Evolutionary conservation across 2,797 vertebrate genomes (phyloP).

Genomic region (Gymnocypris eckloni): DNA sequence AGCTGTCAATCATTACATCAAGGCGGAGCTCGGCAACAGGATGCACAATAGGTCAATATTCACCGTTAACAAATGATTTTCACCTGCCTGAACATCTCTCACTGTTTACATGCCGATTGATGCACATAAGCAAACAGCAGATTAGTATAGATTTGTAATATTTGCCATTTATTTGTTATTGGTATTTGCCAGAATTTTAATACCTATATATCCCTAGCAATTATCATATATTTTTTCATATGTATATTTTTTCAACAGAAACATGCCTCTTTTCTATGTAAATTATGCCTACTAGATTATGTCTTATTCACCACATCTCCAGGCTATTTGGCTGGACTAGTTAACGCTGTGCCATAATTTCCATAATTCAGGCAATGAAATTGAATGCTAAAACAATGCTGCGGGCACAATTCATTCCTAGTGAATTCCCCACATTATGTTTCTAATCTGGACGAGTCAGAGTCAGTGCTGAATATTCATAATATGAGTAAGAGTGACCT

Average conservation of each 20-base stretch:
- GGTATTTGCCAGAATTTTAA: no score
- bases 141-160: neutral
- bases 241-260: neutral
- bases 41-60: no score
- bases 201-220: no score
- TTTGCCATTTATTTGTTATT: neutral
- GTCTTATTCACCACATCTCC: neutral
- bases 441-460: constrained; percentile 3
- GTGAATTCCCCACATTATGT: neutral
- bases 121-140: no score
- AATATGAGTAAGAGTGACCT: constrained; percentile 39
- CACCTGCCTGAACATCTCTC: no score
- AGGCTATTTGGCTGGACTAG: neutral
- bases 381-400: constrained; percentile 2
- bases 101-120: no score
- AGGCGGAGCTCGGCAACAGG: no score
- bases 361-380: constrained; percentile 11
- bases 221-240: no score
- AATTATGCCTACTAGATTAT: neutral
- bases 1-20: no score
- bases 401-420: neutral
- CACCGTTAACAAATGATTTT: no score
- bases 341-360: neutral
- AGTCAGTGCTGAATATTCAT: constrained; percentile 1
- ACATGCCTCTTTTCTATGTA: neutral